Evolutionary conservation across 2,113 vertebrate species (phyloP), one percentile per base, ranked within the genome.

Genomic region (Stomatorhinus ivindoensis): DNA sequence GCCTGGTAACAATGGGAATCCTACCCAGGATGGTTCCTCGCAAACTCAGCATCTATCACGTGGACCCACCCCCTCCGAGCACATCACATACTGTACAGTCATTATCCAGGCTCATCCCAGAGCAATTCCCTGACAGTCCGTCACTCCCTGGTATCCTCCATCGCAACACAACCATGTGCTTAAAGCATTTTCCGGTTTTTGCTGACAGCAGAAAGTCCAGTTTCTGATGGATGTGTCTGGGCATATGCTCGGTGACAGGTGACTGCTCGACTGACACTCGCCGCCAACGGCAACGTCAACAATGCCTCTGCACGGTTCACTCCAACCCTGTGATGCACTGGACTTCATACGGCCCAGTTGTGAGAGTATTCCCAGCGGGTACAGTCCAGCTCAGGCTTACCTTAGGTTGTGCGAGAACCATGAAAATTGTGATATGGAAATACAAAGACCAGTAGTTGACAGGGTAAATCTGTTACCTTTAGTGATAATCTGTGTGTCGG

Each of bases 211-310:
- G 85, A 89, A 90, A 58, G 86, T 91, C 88, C 92, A 69, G 53
- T 89, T 87, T 58, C 58, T 90, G 91, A 93, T n/a, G 88, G 91
- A 92, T 92, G 92, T 42, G 10, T 89, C 47, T 44, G 50, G 9
- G 11, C 24, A 88, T 90, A 89, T 11, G 31, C 83, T 89, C 88
- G 21, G 55, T 47, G 88, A 89, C 89, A 58, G 46, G 82, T 91
- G 92, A 93, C 91, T 90, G 90, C 91, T 93, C 91, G 93, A 93
- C 92, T 92, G 82, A 90, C 69, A 65, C 84, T 91, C 91, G 91
- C 89, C 90, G 42, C 83, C 88, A 89, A 76, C 58, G 82, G 83
- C n/a, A 65, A 84, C 69, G 89, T 90, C 91, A 89, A 82, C 88
- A 87, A 55, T 86, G 89, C 90, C 53, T 82, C 90, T 76, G 58